Conservation (phyloP, 2,888 invertebrate species). For the Nematopogon swammerdamellus region DNA sequence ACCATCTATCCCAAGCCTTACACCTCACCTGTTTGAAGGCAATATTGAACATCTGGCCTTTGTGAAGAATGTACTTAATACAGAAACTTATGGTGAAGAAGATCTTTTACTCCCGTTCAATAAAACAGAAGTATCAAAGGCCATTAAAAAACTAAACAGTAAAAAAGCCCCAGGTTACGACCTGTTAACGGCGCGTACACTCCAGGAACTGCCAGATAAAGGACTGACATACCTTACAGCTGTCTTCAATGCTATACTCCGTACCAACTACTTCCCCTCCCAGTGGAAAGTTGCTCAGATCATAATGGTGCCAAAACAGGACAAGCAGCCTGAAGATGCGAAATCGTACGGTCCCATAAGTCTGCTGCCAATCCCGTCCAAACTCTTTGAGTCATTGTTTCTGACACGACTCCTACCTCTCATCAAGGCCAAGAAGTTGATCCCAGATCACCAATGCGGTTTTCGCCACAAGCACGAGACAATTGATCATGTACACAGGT, state of each 20-base stretch:
- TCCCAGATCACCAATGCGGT: slow-evolving; percentile 10
- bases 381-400: slow-evolving; percentile 9
- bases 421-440: background rate
- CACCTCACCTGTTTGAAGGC: background rate
- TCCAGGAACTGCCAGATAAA: slow-evolving; percentile 10
- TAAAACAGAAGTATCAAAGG: slow-evolving; percentile 1
- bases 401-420: background rate
- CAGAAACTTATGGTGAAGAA: background rate
- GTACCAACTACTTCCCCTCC: slow-evolving; percentile 6
- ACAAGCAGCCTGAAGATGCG: slow-evolving; percentile 9
- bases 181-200: slow-evolving; percentile 8
- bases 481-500: slow-evolving; percentile 7
- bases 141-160: slow-evolving; percentile 3
- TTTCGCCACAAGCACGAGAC: slow-evolving; percentile 6
- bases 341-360: slow-evolving; percentile 14
- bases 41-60: background rate
- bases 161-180: slow-evolving; percentile 14
- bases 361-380: slow-evolving; percentile 10
- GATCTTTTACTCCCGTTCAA: background rate
- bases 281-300: slow-evolving; percentile 14
- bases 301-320: slow-evolving; percentile 13
- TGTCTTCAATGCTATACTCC: slow-evolving; percentile 9
- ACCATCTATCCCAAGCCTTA: too few relatives aligned
- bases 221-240: slow-evolving; percentile 5
- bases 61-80: too few relatives aligned